Base-by-base conservation (phyloP, 2,797 vertebrate genomes). In the Myripristis murdjan region DNA sequence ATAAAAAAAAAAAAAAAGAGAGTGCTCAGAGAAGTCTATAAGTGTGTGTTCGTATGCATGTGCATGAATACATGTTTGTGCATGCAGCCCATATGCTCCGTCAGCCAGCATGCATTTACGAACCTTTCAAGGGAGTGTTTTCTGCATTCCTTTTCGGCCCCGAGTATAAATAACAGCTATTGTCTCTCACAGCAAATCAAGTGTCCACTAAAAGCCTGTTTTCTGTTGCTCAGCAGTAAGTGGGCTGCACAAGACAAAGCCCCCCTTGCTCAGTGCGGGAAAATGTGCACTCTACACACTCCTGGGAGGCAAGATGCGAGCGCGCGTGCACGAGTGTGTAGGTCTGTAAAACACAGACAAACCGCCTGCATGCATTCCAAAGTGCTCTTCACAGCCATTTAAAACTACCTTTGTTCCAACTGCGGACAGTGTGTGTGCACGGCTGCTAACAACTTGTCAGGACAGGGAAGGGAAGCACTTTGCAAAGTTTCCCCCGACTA, bases 251-350 rank as follows among this genome's bases (percentile, higher is more conserved):
- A 48, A 65, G 82, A 86, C 81, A 85, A 85, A 82, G 62, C 61
- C 53, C 55, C 55, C n/a, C n/a, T 75, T 46, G 49, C 72, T 79
- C 47, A 49, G 46, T 4, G 49, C 37, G 14, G 44, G 55, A 85
- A 74, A 64, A 70, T 84, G 82, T 78, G 88, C 91, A 89, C 87
- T 91, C 74, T 64, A 41, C 65, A 76, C 33, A 77, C 90, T 87
- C 84, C 81, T 69, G 90, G 85, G 88, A 91, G 80, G 66, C 64
- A 53, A 77, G 73, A 77, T 70, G 69, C 62, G 61, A 66, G 72
- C 53, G 35, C 48, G 46, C 31, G 48, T 64, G 35, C 52, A n/a
- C n/a, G n/a, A n/a, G 68, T 64, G 49, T 54, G 20, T 44, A 57
- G 67, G 23, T 64, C 65, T 49, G 63, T 60, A 70, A 66, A 82